Base-by-base conservation (phyloP, 2,888 invertebrate species). In the Eugnorisma glareosa region DNA sequence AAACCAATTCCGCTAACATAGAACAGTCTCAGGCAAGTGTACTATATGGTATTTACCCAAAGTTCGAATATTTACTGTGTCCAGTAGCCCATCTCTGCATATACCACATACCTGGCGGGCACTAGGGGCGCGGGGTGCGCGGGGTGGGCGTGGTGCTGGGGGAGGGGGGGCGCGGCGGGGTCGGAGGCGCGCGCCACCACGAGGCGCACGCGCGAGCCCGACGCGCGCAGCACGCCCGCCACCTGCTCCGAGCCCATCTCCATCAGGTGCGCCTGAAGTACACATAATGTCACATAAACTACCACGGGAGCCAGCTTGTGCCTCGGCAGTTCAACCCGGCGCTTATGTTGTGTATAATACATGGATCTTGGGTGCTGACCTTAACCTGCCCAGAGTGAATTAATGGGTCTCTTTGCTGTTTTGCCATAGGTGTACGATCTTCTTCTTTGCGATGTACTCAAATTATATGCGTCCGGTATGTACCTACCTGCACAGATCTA, bases 191-290 rank as follows among this genome's bases (percentile, higher is more conserved):
- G 97, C 77, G 99, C 99, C 73, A 99, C 99, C 77, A 99, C 98
- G 71, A 99, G 97, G 4, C 99, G 98, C 77, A 99, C 99, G 93
- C 99, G 99, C 21, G 99, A 99, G 48, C 99, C 99, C 40, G 99
- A 99, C 95, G 99, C 99, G 43, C 99, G 97, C 83, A 99, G 96
- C 83, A 99, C 99, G 31, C 99, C 98, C 37, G 99, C 99, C 89
- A 99, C 99, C 95, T 99, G 99, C 95, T 99, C 99, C 43, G 99
- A 99, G 21, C 99, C 99, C 99, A 99, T 99, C 92, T 99, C 99
- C 90, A 99, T 98, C 74, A 99, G 97, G 81, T 93, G 94, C 45
- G 94, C 96, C 96, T 96, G 70, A 8, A 45, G 5, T 3, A 1
- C 59, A 54, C 24, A 11, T 13, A 13, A 28, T 40, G 40, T 40